Conservation (phyloP, 2,113 vertebrate species). For the Chroicocephalus ridibundus region DNA sequence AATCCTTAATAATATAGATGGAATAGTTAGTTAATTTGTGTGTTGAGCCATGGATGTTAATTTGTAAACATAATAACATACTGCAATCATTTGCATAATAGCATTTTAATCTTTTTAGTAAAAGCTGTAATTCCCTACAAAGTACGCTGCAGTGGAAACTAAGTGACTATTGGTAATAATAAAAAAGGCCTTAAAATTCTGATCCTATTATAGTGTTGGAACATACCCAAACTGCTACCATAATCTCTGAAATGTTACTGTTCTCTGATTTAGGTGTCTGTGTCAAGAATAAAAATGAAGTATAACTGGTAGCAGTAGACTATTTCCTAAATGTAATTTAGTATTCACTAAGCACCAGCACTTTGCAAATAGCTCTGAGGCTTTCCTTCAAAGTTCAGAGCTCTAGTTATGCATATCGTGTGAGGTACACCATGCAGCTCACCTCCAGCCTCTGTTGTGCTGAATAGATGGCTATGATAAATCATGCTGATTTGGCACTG, state of each 20-base stretch:
- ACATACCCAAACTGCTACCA: slow-evolving; percentile 81
- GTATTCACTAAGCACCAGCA: slow-evolving; percentile 80
- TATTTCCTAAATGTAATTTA: slow-evolving; percentile 84
- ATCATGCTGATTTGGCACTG: slow-evolving; percentile 64
- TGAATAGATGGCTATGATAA: slow-evolving; percentile 65
- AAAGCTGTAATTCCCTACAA: slow-evolving; percentile 85
- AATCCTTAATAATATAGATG: slow-evolving; percentile 85
- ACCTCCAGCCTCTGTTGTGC: slow-evolving; percentile 63
- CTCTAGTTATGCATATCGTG: slow-evolving; percentile 65
- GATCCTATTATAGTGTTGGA: slow-evolving; percentile 83
- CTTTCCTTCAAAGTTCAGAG: slow-evolving; percentile 80
- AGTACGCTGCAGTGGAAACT: slow-evolving; percentile 82
- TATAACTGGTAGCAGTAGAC: slow-evolving; percentile 77
- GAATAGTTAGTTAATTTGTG: slow-evolving; percentile 85
- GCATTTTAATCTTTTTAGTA: slow-evolving; percentile 88
- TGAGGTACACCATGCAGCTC: slow-evolving; percentile 57
- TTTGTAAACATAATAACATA: slow-evolving; percentile 88
- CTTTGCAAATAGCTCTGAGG: slow-evolving; percentile 85
- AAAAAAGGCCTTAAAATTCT: slow-evolving; percentile 85
- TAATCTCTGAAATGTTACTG: slow-evolving; percentile 86
- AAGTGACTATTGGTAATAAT: slow-evolving; percentile 84
- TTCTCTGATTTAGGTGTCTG: slow-evolving; percentile 86
- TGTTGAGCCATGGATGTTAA: slow-evolving; percentile 85
- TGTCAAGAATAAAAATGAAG: slow-evolving; percentile 86
- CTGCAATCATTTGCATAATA: slow-evolving; percentile 87